These are phyloP conservation scores for Caenorhabditis tropicalis DNA, from an alignment of 1,140 invertebrate genomes.

Conservation along the genomic window DNA sequence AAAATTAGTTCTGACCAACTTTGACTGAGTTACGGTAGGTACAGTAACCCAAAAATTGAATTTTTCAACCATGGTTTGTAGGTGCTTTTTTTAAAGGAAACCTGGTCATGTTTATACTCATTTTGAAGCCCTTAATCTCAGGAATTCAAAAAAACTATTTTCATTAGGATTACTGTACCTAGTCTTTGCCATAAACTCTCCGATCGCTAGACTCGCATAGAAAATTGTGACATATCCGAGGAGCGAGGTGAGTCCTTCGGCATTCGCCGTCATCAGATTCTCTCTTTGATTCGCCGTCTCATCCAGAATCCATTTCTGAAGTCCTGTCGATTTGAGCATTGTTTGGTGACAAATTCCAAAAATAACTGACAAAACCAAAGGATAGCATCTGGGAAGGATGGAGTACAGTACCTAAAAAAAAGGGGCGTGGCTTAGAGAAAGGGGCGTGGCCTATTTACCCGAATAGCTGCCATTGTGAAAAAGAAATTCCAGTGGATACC, in stretches of 20 bases:
- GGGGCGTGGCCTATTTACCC: conserved; percentile 73
- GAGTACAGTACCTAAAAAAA: conserved; percentile 8
- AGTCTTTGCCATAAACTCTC: conserved; percentile 25
- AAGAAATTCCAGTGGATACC: conserved; percentile 97
- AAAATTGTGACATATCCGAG: conserved; percentile 85
- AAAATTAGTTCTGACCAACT: too few species aligned
- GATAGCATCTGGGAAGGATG: neutral
- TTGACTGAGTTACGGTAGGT: too few species aligned
- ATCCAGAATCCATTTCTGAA: conserved; percentile 80
- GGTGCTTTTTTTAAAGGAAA: too few species aligned
- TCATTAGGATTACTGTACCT: conserved; percentile 27
- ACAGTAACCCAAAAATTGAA: too few species aligned
- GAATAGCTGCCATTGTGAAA: conserved; percentile 84
- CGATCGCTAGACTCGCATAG: conserved; percentile 44
- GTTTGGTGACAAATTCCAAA: conserved; percentile 41
- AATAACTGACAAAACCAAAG: neutral
- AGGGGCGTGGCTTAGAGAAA: neutral
- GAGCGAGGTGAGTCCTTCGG: conserved; percentile 85
- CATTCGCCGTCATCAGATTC: conserved; percentile 82
- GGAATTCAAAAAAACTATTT: too few species aligned
- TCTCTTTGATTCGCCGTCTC: conserved; percentile 69
- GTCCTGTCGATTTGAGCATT: conserved; percentile 73
- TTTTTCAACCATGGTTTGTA: too few species aligned
- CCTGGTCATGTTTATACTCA: too few species aligned
- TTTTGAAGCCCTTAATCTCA: too few species aligned